Base-by-base conservation (phyloP, 2,113 vertebrate genomes). In the Capreolus pygargus region DNA sequence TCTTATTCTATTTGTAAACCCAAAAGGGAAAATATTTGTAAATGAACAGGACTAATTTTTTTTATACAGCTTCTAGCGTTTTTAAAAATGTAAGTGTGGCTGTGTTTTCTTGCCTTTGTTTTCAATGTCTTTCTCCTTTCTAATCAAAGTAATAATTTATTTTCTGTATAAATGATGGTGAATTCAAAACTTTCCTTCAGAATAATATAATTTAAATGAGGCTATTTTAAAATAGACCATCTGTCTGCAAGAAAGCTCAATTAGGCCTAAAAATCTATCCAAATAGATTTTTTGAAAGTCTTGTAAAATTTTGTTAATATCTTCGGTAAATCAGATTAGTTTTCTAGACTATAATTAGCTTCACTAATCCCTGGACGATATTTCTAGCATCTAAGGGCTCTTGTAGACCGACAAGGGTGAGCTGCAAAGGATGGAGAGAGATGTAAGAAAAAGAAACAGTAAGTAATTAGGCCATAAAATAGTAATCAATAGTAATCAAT, bases 121-220 rank as follows among this genome's bases (percentile, higher is more conserved):
- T 95, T 70, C 43, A 78, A n/a, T 94, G 33, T 87, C 45, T 94
- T 95, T 92, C 52, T 90, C 54, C 58, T 94, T 97, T 95, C 74
- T 94, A 90, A 96, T 92, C 87, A 90, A 96, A 96, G 64, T 94
- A 70, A 60, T 91, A 84, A 60, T 96, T 96, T 95, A 74, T 97
- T 92, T 97, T 90, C 64, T 94, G 86, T 88, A 95, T 89, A 96
- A 95, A 86, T 96, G 85, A 39, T 36, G 97, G 47, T 79, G 58
- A 39, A 85, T 45, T 95, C 94, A 95, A 98, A 92, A 67, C 3
- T n/a, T 50, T 90, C 47, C 16, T 94, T 96, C 30, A 97, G 47
- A 94, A 86, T 92, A 97, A 84, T 70, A 21, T 95, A 91, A 95
- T 91, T 95, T 97, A 96, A 90, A 88, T 50, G 12, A 96, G 25